A percentile compares a stretch with the other conserved stretches of the same genome.
Evolutionary conservation across 2,888 invertebrate species (phyloP).

Genomic region (Sesia apiformis): DNA sequence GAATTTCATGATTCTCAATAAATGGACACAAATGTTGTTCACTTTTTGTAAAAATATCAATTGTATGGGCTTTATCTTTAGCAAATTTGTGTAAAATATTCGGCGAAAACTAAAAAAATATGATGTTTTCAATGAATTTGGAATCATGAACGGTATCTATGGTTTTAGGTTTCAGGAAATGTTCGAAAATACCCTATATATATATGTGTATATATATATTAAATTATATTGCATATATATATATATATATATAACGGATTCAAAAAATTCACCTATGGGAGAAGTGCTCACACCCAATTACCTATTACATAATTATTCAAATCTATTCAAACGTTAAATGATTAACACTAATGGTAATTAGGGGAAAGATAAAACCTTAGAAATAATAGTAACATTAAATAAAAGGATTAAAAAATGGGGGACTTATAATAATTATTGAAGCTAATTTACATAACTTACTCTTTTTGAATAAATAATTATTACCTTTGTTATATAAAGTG

Average conservation of each 20-base stretch:
- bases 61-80: too few relatives aligned
- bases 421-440: not conserved
- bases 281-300: constrained; percentile 8
- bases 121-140: too few relatives aligned
- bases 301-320: constrained; percentile 12
- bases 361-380: constrained; percentile 52
- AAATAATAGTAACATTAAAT: constrained; percentile 70
- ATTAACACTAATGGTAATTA: constrained; percentile 62
- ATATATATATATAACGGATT: not conserved
- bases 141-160: too few relatives aligned
- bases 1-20: too few relatives aligned
- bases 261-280: not conserved
- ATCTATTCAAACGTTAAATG: constrained; percentile 41
- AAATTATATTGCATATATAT: too few relatives aligned
- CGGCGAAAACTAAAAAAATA: too few relatives aligned
- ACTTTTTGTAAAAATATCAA: too few relatives aligned
- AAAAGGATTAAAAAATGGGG: constrained; percentile 27
- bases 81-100: too few relatives aligned
- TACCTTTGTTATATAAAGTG: constrained; percentile 13
- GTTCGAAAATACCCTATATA: too few relatives aligned
- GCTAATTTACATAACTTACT: constrained; percentile 33
- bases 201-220: too few relatives aligned
- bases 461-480: constrained; percentile 28
- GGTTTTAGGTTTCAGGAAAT: too few relatives aligned
- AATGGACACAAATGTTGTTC: too few relatives aligned